These are phyloP conservation scores for Muntiacus muntjak DNA, from an alignment of 2,113 vertebrate species.

Conservation along the genomic window DNA sequence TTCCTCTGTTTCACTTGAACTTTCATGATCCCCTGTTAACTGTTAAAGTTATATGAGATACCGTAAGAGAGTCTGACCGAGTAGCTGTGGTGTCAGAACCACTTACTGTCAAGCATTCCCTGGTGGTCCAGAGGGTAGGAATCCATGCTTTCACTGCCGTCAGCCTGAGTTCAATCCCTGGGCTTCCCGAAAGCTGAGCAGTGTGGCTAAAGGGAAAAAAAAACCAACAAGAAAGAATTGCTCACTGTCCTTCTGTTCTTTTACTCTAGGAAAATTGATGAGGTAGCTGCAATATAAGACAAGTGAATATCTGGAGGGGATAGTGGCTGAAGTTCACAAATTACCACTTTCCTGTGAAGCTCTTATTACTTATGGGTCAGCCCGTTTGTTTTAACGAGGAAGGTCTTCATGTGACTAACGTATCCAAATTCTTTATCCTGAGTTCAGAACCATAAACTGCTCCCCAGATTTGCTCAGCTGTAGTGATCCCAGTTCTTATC, in stretches of 20 bases:
- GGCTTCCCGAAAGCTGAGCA: rapidly evolving
- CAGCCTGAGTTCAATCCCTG: rapidly evolving
- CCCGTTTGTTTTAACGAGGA: background rate
- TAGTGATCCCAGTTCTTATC: background rate
- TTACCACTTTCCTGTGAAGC: background rate
- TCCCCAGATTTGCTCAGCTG: background rate
- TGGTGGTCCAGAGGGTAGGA: rapidly evolving
- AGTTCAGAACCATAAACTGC: background rate
- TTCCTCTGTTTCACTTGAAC: background rate
- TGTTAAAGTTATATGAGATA: background rate
- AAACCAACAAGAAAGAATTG: background rate
- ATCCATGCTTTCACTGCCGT: rapidly evolving
- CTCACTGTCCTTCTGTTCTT: background rate
- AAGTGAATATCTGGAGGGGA: background rate
- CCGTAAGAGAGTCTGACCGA: background rate
- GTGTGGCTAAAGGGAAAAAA: background rate
- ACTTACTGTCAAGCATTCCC: background rate
- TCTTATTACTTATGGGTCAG: background rate
- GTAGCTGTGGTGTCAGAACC: background rate
- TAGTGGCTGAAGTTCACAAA: background rate
- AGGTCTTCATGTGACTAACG: background rate
- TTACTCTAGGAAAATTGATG: background rate
- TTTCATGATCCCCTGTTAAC: background rate
- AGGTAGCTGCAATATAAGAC: constrained; percentile 2
- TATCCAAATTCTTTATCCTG: background rate